Conservation (phyloP, 2,888 invertebrate species). For the Polymixis flavicincta region DNA sequence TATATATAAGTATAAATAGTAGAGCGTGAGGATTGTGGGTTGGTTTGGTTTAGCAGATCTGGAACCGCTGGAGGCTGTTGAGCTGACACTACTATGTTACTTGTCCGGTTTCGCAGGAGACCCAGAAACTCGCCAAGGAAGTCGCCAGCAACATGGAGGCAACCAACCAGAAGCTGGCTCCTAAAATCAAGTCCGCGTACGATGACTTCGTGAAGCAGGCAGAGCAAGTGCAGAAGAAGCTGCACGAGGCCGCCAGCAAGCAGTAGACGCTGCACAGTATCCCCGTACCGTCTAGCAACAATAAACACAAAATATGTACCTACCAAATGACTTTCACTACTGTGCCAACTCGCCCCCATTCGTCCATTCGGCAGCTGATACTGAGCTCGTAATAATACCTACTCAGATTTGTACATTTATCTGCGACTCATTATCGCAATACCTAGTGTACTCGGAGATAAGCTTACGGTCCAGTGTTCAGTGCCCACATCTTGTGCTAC, state of each 20-base stretch:
- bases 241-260: slow-evolving; percentile 86
- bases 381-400: not conserved
- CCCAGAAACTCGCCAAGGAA: slow-evolving; percentile 83
- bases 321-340: slow-evolving; percentile 30
- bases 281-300: slow-evolving; percentile 37
- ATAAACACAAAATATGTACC: slow-evolving; percentile 45
- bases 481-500: not conserved
- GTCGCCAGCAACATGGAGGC: slow-evolving; percentile 79
- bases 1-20: too few relatives aligned
- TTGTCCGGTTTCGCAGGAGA: slow-evolving; percentile 70
- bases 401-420: not conserved
- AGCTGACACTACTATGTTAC: slow-evolving; percentile 1
- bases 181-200: slow-evolving; percentile 84
- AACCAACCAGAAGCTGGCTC: slow-evolving; percentile 84
- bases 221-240: slow-evolving; percentile 81
- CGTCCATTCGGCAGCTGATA: not conserved
- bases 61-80: too few relatives aligned
- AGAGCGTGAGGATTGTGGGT: too few relatives aligned
- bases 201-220: slow-evolving; percentile 83
- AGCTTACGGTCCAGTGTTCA: not conserved
- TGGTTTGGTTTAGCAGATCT: not conserved
- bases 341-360: not conserved
- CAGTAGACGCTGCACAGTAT: slow-evolving; percentile 68
- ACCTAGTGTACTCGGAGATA: not conserved
- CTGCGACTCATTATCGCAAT: slow-evolving; percentile 4